Evolutionary conservation across 2,113 vertebrate genomes (phyloP).

Genomic region (Orycteropus afer): DNA sequence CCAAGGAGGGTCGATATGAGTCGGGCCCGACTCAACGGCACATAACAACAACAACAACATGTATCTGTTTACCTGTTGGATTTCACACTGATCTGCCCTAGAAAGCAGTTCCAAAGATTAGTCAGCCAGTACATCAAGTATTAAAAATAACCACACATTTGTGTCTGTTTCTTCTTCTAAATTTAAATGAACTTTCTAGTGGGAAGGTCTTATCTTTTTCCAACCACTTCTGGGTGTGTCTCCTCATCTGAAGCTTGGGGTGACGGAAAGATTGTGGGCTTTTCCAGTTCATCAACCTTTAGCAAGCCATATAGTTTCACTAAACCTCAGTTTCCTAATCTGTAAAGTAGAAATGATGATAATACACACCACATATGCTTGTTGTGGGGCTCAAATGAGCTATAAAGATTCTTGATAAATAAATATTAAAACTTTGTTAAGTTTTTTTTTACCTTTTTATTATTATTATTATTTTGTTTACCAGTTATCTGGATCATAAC

Average conservation of each 20-base stretch:
- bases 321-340: not conserved
- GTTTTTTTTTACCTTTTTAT: not conserved
- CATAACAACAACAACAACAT: too few relatives aligned
- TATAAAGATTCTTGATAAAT: conserved; percentile 31
- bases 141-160: not conserved
- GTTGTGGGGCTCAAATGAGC: not conserved
- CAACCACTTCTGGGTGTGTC: not conserved
- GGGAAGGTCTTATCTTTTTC: not conserved
- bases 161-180: not conserved
- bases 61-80: not conserved
- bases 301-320: not conserved
- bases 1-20: too few relatives aligned
- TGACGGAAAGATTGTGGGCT: not conserved
- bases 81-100: not conserved
- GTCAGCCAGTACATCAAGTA: not conserved
- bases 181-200: not conserved
- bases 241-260: not conserved
- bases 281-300: not conserved
- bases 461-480: conserved; percentile 4
- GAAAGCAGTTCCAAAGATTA: not conserved
- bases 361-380: not conserved
- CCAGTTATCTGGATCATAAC: not conserved
- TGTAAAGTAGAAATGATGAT: not conserved
- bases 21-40: too few relatives aligned
- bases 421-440: not conserved